Evolutionary conservation across 2,113 vertebrate genomes (phyloP), one percentile per base, ranked within the genome.

Genomic region (Trichomycterus rosablanca): DNA sequence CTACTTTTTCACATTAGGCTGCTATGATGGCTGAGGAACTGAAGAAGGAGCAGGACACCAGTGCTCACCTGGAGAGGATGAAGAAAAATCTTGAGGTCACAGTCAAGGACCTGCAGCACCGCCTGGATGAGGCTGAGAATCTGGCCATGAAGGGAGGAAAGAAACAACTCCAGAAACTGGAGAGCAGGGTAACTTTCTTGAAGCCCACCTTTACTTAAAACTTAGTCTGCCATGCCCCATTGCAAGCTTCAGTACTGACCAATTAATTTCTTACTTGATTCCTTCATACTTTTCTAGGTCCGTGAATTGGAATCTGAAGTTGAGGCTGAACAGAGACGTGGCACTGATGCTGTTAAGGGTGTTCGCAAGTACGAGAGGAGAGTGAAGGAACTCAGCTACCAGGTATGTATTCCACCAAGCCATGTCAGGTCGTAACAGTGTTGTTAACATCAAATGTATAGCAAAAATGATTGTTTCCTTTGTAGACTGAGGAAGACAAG

Each of bases 51-150:
- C 89, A n/a, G 80, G 90, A 92, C 59, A 90, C 89, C 53, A 93
- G 85, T 46, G 72, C 88, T 82, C 92, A 96, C 82, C n/a, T 95
- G 81, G 94, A 95, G 83, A 78, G 92, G 42, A 96, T 96, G 94
- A 96, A 92, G 87, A 95, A 94, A 88, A 95, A 96, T 87, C 84
- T 91, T 86, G 94, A 96, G 73, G 59, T 86, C 45, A 86, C 86
- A 9, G 86, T 87, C 52, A 88, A 87, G 65, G 86, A 85, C 62
- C 82, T 87, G 73, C 83, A 85, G 65, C 92, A 94, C 56, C 90
- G 91, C 14, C 86, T 97, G 15, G 93, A 97, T 70, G 93, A 95
- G n/a, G 92, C 92, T 30, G 92, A 95, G 74, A 92, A 89, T 71
- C 72, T 92, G 81, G 89, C 89, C 20, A 79, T 93, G 79, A 90